These are phyloP conservation scores for Phyllotreta striolata DNA, from an alignment of 2,888 invertebrate species.

Conservation along the genomic window DNA sequence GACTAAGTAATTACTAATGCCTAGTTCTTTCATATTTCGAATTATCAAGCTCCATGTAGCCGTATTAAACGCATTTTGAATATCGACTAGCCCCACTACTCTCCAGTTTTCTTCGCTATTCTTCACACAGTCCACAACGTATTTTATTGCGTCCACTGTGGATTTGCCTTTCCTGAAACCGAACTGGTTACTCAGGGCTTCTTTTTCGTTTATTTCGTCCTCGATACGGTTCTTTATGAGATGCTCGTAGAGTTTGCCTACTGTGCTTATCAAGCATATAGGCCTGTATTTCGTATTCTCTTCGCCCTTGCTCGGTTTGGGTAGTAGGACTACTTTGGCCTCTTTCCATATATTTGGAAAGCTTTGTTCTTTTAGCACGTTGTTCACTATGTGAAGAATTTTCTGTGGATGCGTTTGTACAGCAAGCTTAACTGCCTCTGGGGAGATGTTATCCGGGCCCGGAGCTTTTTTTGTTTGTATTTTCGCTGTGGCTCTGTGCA, in stretches of 20 bases:
- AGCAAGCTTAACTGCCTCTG: slow-evolving; percentile 16
- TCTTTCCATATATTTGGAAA: slow-evolving; percentile 2
- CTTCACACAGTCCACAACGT: not conserved
- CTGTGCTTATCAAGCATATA: no score
- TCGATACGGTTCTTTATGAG: slow-evolving; percentile 11
- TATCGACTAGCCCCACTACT: not conserved
- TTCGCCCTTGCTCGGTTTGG: no score
- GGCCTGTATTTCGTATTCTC: no score
- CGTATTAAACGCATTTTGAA: not conserved
- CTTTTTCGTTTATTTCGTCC: not conserved
- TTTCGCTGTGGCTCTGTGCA: slow-evolving; percentile 8
- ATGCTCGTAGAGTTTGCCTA: slow-evolving; percentile 5
- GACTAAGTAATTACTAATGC: not conserved
- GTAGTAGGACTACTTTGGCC: slow-evolving; percentile 2
- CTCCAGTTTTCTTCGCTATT: not conserved
- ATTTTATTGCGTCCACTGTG: slow-evolving; percentile 7
- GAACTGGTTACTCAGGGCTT: slow-evolving; percentile 3
- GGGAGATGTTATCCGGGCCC: slow-evolving; percentile 30
- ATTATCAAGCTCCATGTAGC: not conserved
- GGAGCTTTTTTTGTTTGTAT: slow-evolving; percentile 25
- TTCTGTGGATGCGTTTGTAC: not conserved
- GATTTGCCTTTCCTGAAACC: slow-evolving; percentile 6
- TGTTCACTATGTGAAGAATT: not conserved
- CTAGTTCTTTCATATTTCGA: not conserved
- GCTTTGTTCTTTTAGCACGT: not conserved